Evolutionary conservation across 2,888 invertebrate genomes (phyloP), one percentile per base, ranked within the genome.

Genomic region (Megaustenia siamemsis): DNA sequence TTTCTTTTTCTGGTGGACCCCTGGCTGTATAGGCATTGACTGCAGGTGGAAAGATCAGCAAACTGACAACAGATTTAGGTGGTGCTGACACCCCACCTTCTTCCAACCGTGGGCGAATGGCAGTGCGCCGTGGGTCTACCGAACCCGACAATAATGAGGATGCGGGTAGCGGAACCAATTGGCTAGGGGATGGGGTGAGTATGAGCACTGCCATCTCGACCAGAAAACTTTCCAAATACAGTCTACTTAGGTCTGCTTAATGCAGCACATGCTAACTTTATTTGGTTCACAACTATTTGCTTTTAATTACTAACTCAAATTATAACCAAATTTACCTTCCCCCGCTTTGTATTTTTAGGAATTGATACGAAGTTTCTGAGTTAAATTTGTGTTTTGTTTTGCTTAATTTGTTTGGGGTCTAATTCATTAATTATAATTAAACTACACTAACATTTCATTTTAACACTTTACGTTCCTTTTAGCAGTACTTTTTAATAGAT

Each of bases 141-240:
- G 71, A 77, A 24, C 77, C 49, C 78, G 78, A 85, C 86, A 90
- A 90, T 88, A 94, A 95, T 92, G 97, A 97, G 91, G 96, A 96
- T 95, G 97, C 97, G 95, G 96, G 96, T 95, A 92, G 92, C 87
- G 90, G 88, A 88, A 88, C 90, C 85, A 84, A 88, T 82, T 92
- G 94, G 92, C 89, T 90, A 78, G 92, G 92, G 86, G 91, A 91
- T 79, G 91, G 87, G 89, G 92, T 93, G 91, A 93, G 93, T 93
- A 91, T 90, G 88, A 87, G 89, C 86, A 84, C 84, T 84, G 76
- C 80, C 83, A 76, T 40, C 76, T 49, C 32, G 28, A 49, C 53
- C 83, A 71, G 86, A 86, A 83, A 80, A 75, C 81, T 86, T 84
- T 86, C 83, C 79, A 28, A 66, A 68, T 40, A 73, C 32, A 32